These are phyloP conservation scores for Pseudorhombus dupliciocellatus DNA, from an alignment of 2,113 vertebrate species.

Conservation along the genomic window DNA sequence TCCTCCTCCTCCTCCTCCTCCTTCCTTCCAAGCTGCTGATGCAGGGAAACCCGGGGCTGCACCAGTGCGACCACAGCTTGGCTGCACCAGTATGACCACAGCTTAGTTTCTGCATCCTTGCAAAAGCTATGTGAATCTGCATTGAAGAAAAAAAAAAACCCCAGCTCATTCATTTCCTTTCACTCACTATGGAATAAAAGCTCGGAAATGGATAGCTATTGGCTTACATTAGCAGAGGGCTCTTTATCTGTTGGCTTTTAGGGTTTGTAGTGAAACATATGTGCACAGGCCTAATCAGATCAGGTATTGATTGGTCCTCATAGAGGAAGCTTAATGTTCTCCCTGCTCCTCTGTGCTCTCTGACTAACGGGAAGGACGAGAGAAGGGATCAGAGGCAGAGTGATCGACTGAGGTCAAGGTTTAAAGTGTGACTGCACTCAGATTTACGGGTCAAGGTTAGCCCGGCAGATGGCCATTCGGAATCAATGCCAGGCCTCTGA, in stretches of 20 bases:
- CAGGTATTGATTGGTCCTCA: constrained; percentile 66
- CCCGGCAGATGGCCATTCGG: constrained; percentile 24
- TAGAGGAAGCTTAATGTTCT: constrained; percentile 52
- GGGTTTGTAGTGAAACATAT: constrained; percentile 52
- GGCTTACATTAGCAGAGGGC: constrained; percentile 50
- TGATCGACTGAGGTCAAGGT: constrained; percentile 4
- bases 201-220: constrained; percentile 49
- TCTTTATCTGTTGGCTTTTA: constrained; percentile 57
- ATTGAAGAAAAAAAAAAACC: constrained; percentile 26
- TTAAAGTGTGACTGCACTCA: constrained; percentile 19
- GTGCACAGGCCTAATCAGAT: constrained; percentile 66
- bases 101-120: constrained; percentile 20
- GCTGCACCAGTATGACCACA: constrained; percentile 36
- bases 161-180: constrained; percentile 35
- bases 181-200: constrained; percentile 31
- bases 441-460: constrained; percentile 54
- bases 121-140: constrained; percentile 38
- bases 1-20: constrained; percentile 38
- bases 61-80: constrained; percentile 41
- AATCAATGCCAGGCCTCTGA: constrained; percentile 51
- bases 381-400: constrained; percentile 22
- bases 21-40: constrained; percentile 70
- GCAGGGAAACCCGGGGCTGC: constrained; percentile 66
- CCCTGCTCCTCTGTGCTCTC: constrained; percentile 46
- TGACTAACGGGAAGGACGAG: constrained; percentile 15